Evolutionary conservation across 2,797 vertebrate species (phyloP).

Genomic region (Takifugu ocellatus): DNA sequence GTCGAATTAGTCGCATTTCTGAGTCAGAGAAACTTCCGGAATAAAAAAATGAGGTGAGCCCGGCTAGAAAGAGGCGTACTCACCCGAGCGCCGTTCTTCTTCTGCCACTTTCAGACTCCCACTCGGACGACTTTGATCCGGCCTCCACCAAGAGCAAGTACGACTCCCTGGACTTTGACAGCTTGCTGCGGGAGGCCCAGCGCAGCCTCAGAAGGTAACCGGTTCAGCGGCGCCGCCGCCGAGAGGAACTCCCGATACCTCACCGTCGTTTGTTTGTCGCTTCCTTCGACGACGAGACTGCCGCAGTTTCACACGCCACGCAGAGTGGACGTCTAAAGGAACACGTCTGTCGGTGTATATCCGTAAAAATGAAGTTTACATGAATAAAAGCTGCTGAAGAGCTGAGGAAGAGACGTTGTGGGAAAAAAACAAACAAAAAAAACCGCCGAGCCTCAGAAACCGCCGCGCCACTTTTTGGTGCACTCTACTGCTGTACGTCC

Average conservation of each 20-base stretch:
- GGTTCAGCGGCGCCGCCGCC: conserved; percentile 67
- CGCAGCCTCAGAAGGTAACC: conserved; percentile 97
- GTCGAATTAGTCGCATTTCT: no score
- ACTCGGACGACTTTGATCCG: conserved; percentile 98
- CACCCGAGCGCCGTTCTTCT: conserved; percentile 21
- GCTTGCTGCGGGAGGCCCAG: conserved; percentile 98
- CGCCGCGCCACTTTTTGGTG: conserved; percentile 51
- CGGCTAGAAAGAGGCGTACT: neutral
- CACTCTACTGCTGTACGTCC: conserved; percentile 70
- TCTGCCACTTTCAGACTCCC: conserved; percentile 83
- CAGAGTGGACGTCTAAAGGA: conserved; percentile 72
- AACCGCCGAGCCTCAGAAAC: neutral
- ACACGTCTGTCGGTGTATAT: conserved; percentile 71
- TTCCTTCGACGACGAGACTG: conserved; percentile 86
- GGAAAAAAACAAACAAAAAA: conserved; percentile 20
- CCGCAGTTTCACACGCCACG: conserved; percentile 89
- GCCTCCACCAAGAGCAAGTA: conserved; percentile 99
- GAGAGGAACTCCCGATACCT: conserved; percentile 87
- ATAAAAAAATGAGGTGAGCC: neutral
- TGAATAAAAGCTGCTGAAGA: conserved; percentile 93
- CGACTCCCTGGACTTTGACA: conserved; percentile 99
- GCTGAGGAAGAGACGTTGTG: conserved; percentile 78
- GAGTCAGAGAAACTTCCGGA: neutral
- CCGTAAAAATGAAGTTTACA: conserved; percentile 92
- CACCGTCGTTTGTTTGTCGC: conserved; percentile 82